phyloP scores from a whole-genome alignment of 1,140 invertebrate genomes.

The Trachymyrmex septentrionalis region DNA sequence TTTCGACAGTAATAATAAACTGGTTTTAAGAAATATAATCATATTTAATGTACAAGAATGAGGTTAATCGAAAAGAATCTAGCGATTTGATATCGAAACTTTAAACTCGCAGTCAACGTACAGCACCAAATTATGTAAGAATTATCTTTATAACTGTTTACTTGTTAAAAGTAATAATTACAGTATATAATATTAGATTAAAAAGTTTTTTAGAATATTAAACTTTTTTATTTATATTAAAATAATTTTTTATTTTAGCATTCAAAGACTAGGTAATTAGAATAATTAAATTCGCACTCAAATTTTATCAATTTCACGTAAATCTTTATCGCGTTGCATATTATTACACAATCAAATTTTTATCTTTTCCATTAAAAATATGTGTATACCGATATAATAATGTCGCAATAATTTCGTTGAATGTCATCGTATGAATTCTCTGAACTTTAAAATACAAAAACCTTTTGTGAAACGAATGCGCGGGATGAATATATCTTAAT shows the following conservation, averaged over 20 bases:
- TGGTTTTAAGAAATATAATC: constrained; percentile 9
- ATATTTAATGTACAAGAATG: constrained; percentile 11
- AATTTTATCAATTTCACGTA: constrained; percentile 11
- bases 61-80: neutral
- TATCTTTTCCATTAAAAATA: neutral
- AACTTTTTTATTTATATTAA: neutral
- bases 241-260: neutral
- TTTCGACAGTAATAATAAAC: constrained; percentile 45
- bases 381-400: neutral
- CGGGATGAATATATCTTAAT: neutral
- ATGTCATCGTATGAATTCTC: neutral
- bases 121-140: neutral
- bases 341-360: neutral
- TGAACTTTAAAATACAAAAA: neutral
- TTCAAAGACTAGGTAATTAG: neutral
- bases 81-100: neutral
- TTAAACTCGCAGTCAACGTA: neutral
- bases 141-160: neutral
- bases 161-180: neutral
- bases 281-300: neutral
- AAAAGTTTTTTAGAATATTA: neutral
- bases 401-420: neutral
- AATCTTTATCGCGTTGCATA: neutral
- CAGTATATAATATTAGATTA: neutral
- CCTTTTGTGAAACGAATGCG: constrained; percentile 7